phyloP scores from a whole-genome alignment of 2,888 invertebrate genomes.

The Sericinus montela region DNA sequence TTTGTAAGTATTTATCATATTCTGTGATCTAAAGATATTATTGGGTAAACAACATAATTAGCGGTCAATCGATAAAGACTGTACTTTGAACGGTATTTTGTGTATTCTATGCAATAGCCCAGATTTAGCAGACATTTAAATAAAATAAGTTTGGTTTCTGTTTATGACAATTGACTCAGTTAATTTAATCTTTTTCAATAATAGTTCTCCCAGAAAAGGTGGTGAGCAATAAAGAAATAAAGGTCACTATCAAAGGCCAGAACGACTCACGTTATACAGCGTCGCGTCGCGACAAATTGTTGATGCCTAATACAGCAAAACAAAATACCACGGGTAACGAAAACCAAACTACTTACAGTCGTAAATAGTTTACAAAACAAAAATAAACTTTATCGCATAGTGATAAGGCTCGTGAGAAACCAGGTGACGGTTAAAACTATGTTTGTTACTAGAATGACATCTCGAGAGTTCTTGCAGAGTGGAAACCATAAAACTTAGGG shows the following conservation, averaged over 20 bases:
- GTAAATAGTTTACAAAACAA: background rate
- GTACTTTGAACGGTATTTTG: too few relatives aligned
- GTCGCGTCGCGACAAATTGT: constrained; percentile 13
- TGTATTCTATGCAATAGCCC: too few relatives aligned
- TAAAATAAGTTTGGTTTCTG: too few relatives aligned
- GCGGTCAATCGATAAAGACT: background rate
- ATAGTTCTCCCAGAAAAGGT: background rate
- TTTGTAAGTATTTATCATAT: background rate
- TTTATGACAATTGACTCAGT: background rate
- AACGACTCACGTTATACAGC: constrained; percentile 4
- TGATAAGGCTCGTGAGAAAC: constrained; percentile 1
- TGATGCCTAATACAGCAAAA: constrained; percentile 16
- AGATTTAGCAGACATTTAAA: too few relatives aligned
- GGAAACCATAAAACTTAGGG: constrained; percentile 28
- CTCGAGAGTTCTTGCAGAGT: constrained; percentile 23
- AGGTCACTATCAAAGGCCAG: constrained; percentile 9
- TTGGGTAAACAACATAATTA: background rate
- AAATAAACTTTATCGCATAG: constrained; percentile 13
- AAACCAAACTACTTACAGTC: constrained; percentile 1
- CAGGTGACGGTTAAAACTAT: background rate
- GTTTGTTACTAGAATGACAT: constrained; percentile 24
- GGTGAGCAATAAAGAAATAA: constrained; percentile 9
- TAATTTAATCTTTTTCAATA: background rate
- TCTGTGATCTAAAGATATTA: constrained; percentile 1
- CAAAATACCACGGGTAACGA: constrained; percentile 15